A percentile compares a stretch with the other conserved stretches of the same genome.
phyloP scores from a whole-genome alignment of 2,113 vertebrate species.

The Athene noctua region DNA sequence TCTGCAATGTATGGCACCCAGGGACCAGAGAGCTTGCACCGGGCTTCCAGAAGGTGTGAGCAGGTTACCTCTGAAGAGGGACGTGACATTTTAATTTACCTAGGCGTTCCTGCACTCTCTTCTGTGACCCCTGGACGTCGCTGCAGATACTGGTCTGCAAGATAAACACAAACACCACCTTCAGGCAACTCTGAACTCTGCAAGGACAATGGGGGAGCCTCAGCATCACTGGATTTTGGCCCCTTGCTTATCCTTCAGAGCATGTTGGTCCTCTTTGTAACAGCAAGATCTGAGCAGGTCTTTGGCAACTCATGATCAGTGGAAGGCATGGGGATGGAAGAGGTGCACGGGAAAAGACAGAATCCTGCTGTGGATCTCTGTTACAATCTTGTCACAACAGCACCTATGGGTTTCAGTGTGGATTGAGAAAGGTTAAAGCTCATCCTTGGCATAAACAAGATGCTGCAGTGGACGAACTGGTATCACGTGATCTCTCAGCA shows the following conservation, averaged over 20 bases:
- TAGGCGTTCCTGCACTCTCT: neutral
- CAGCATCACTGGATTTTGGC: neutral
- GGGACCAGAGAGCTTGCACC: neutral
- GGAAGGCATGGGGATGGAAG: neutral
- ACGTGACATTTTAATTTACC: neutral
- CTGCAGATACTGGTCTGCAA: neutral
- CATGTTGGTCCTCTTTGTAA: neutral
- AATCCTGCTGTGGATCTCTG: neutral
- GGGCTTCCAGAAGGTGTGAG: neutral
- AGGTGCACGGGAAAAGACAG: neutral
- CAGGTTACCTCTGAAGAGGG: neutral
- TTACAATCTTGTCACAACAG: neutral
- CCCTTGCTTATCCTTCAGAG: neutral
- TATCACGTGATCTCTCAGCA: slow-evolving; percentile 24
- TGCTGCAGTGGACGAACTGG: slow-evolving; percentile 44
- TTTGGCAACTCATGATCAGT: neutral
- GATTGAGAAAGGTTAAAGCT: slow-evolving; percentile 74
- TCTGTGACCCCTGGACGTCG: neutral
- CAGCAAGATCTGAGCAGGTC: slow-evolving; percentile 8
- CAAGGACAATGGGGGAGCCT: neutral
- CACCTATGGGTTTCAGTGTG: neutral
- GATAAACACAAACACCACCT: neutral
- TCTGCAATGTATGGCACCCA: fast-evolving
- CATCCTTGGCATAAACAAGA: slow-evolving; percentile 70
- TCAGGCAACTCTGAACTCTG: neutral